Evolutionary conservation across 2,888 invertebrate genomes (phyloP), one percentile per base, ranked within the genome.

Genomic region (Melieria picta): DNA sequence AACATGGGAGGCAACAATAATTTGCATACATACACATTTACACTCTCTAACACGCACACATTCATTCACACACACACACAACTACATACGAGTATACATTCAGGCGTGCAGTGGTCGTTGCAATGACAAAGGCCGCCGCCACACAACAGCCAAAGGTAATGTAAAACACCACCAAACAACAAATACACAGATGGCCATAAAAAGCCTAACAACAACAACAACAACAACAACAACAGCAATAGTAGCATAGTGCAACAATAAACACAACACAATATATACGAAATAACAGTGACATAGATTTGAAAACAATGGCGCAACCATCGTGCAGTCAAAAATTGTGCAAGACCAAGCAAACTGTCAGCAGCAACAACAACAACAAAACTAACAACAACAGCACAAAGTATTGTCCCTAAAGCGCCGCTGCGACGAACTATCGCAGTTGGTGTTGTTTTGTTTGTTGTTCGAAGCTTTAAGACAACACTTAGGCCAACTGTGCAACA

Each of bases 1-100:
- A 80, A 81, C 81, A 81, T 76, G 81, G 77, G 79, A 81, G 9
- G 30, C 5, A 76, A 77, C 74, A 76, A 79, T 77, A 80, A 82
- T 82, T 81, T 82, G 81, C 81, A 81, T 81, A 80, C 78, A 80
- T 78, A 77, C 62, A 58, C 30, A 57, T 57, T 13, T 57, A 16
- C 16, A 16, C 16, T 16, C 16, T 16, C 16, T 16, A 16, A 16
- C 16, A 16, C 16, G 16, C 16, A 16, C 16, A 16, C 30, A 30
- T 30, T 30, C 2, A 30, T 30, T 30, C 30, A 30, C 30, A 30
- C 30, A 30, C 2, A 30, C 2, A 30, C 3, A 30, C 30, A 30
- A 30, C 5, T 5, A 13, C 16, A 10, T 57, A 57, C 1, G 9
- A 16, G 30, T 57, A 16, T 13, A 13, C 9, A 30, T 57, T 4